A percentile compares a stretch with the other conserved stretches of the same genome.
Conservation (phyloP, 2,888 invertebrate genomes). For the Seira ritae region DNA sequence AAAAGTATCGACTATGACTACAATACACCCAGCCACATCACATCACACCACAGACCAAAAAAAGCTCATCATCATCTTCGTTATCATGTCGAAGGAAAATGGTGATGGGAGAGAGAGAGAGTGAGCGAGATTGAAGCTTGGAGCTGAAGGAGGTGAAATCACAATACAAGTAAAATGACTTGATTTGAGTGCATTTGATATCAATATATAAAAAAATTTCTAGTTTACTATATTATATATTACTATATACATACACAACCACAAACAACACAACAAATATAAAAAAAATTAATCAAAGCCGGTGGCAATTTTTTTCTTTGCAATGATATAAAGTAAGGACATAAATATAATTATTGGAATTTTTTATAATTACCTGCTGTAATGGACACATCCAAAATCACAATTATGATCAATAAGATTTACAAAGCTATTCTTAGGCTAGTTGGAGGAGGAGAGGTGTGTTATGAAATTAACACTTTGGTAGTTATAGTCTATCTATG, state of each 20-base stretch:
- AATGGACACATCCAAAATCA: slow-evolving; percentile 55
- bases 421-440: too few species aligned
- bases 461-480: too few species aligned
- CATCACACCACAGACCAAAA: too few species aligned
- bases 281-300: slow-evolving; percentile 38
- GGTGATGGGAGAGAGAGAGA: not conserved
- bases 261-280: slow-evolving; percentile 3
- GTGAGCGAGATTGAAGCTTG: too few species aligned
- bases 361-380: slow-evolving; percentile 43
- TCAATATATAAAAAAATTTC: not conserved
- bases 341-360: slow-evolving; percentile 29
- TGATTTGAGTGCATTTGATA: not conserved
- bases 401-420: not conserved
- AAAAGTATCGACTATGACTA: too few species aligned
- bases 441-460: too few species aligned
- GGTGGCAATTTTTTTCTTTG: slow-evolving; percentile 44
- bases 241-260: not conserved
- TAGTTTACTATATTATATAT: slow-evolving; percentile 8
- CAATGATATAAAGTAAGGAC: slow-evolving; percentile 40
- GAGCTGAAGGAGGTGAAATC: not conserved
- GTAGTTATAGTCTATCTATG: too few species aligned
- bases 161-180: not conserved
- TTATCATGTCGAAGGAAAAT: too few species aligned
- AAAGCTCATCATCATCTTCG: too few species aligned
- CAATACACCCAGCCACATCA: not conserved